Base-by-base conservation (phyloP, 2,888 invertebrate species). In the Agrochola lota region DNA sequence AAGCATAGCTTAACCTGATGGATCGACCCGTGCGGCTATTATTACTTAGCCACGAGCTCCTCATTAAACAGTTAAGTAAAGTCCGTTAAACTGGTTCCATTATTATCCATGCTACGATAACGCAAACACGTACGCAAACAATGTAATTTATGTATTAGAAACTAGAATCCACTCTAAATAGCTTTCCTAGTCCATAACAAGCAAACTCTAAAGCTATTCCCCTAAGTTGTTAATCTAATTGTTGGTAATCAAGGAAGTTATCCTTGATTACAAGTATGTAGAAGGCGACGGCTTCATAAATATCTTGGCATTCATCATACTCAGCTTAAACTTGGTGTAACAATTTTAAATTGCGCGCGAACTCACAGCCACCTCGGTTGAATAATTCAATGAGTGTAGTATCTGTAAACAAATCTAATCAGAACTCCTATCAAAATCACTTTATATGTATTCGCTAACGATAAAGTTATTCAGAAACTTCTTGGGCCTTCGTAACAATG, bases 371-470 rank as follows among this genome's bases (percentile, higher is more conserved):
- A 85, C 85, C 77, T 82, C 81, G 88, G 84, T 85, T 94, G 91
- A 94, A 94, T 94, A 93, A 95, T 94, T 94, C 93, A 93, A 94
- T 94, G 90, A 92, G 89, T 86, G 87, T 83, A 85, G 90, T 91
- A 91, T 90, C 90, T 86, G 89, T 90, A 90, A 90, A 91, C 91
- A 91, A 92, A 95, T 94, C 91, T 93, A 93, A 94, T 94, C 92
- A 92, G 90, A 93, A 93, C 91, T 94, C 91, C 83, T 88, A 88
- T 90, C 88, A 89, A 89, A 91, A 90, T 91, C 90, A 89, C 89
- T 91, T 91, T 90, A 91, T 87, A 90, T 86, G 85, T 87, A 86
- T 85, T 80, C 88, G 71, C 80, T 81, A 77, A 67, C 71, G 88
- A 77, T 77, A 74, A 87, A 86, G 78, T 87, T 82, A 77, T 84